phyloP scores from a whole-genome alignment of 2,113 vertebrate genomes.

The Glareola pratincola region DNA sequence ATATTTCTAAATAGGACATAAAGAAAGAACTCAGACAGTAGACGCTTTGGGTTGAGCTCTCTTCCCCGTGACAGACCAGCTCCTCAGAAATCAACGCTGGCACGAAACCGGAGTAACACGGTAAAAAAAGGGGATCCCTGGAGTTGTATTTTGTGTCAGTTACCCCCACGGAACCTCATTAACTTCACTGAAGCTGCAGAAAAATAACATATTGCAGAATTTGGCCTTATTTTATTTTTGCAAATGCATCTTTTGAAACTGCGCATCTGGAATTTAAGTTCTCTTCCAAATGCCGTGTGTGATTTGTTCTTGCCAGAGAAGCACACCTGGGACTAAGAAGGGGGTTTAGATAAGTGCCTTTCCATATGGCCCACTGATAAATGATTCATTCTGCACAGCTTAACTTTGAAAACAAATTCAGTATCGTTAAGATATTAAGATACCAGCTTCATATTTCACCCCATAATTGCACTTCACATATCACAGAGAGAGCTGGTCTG shows the following conservation, averaged over 20 bases:
- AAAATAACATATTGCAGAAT: slow-evolving; percentile 38
- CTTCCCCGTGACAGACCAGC: neutral
- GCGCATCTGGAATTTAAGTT: slow-evolving; percentile 69
- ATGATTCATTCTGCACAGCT: slow-evolving; percentile 64
- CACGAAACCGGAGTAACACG: neutral
- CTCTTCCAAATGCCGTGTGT: slow-evolving; percentile 59
- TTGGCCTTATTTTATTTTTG: slow-evolving; percentile 28
- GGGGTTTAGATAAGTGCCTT: slow-evolving; percentile 70
- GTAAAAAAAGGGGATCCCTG: neutral
- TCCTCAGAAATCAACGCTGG: neutral
- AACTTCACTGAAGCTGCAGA: slow-evolving; percentile 26
- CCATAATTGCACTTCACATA: slow-evolving; percentile 58
- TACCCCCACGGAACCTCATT: neutral
- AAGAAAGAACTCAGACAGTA: neutral
- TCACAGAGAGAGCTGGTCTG: slow-evolving; percentile 8
- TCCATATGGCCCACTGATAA: slow-evolving; percentile 72
- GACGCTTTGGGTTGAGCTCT: neutral
- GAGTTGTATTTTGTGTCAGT: neutral
- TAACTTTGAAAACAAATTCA: slow-evolving; percentile 69
- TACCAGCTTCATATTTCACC: slow-evolving; percentile 61
- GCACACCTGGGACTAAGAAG: slow-evolving; percentile 64
- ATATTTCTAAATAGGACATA: neutral
- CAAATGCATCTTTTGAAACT: slow-evolving; percentile 49
- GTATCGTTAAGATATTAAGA: slow-evolving; percentile 65
- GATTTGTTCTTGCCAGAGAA: slow-evolving; percentile 67